Evolutionary conservation across 1,140 invertebrate species (phyloP), one percentile per base, ranked within the genome.

Genomic region (Glossosoma conforme): DNA sequence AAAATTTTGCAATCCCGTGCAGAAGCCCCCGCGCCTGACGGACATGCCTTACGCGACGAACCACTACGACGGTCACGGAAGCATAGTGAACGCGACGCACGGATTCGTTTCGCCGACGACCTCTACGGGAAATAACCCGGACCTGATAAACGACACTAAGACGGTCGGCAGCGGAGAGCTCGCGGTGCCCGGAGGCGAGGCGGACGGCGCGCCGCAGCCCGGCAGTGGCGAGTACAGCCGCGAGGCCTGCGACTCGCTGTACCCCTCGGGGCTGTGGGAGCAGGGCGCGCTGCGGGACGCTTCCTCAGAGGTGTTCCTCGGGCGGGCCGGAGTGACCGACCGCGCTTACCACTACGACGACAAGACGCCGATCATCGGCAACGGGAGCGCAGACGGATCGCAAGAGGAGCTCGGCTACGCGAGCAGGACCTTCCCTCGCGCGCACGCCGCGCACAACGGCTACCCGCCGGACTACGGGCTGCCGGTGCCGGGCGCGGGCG

Each of bases 381-480:
- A 81, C 65, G 63, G 75, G 61, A 73, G 74, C 72, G 65, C 79
- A 59, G 79, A 82, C 63, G 65, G 69, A 51, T 73, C 77, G 25
- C 68, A 76, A 59, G 74, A 79, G 60, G 67, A 75, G 55, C 48
- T 75, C 14, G 77, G 77, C 6, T 78, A 75, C 47, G 72, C 71
- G 48, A 78, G 76, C 58, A 70, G 77, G 21, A 79, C 75, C 46
- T 77, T 78, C 56, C 74, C 77, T 14, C 62, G 78, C 20, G 65
- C 72, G 37, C 66, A 74, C 52, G 62, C 67, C 19, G 59, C 62
- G 3, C 61, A 61, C 58, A 44, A 62, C 60, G 61, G 79, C 13
- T 91, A 91, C 65, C 84, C 86, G 1, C 70, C 83, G 8, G 88
- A 91, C 66, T 91, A 90, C 59, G 84, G 85, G 5, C 71, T 89